Conservation (phyloP, 2,113 vertebrate species). For the Corythornis vintsioides region DNA sequence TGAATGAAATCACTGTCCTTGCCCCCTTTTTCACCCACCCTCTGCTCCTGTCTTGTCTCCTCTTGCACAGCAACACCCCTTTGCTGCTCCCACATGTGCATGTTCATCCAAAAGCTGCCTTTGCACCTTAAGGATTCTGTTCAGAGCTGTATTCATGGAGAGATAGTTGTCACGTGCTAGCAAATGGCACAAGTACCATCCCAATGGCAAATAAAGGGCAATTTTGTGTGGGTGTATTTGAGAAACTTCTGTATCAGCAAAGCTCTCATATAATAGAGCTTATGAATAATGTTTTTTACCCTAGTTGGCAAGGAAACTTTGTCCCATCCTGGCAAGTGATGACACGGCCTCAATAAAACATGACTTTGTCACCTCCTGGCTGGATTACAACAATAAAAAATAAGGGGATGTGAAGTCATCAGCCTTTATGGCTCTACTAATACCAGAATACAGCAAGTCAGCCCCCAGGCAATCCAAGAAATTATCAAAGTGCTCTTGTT, state of each 20-base stretch:
- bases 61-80: background rate
- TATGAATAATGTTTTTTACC: conserved; percentile 41
- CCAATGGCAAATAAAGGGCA: background rate
- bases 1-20: background rate
- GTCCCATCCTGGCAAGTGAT: conserved; percentile 23
- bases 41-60: rapidly evolving
- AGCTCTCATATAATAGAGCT: background rate
- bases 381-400: conserved; percentile 39
- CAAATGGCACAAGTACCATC: background rate
- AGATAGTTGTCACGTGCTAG: background rate
- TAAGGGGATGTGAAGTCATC: conserved; percentile 51
- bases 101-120: background rate
- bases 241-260: conserved; percentile 21
- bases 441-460: conserved; percentile 12
- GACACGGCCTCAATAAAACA: conserved; percentile 31
- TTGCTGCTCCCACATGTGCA: background rate
- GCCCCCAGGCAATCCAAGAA: background rate
- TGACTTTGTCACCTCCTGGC: conserved; percentile 46
- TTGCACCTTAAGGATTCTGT: background rate
- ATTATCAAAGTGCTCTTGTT: conserved; percentile 29
- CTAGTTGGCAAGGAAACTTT: conserved; percentile 35
- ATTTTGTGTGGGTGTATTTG: background rate
- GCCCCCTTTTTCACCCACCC: background rate
- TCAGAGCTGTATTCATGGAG: background rate
- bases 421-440: conserved; percentile 12